phyloP scores from a whole-genome alignment of 1,140 invertebrate species.

The Telenomus remus region DNA sequence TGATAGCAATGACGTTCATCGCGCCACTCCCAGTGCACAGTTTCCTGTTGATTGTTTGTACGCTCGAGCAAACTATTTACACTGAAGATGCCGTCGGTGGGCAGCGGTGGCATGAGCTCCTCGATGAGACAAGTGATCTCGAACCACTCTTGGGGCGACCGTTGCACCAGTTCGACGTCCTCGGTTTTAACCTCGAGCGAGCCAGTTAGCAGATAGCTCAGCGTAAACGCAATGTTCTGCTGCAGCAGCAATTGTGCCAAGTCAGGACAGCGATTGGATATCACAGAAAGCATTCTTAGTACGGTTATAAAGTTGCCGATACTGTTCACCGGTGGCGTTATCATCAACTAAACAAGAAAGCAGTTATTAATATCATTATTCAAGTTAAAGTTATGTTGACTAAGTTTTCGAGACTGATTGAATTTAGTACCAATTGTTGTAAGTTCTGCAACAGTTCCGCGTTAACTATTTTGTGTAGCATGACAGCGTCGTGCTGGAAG shows the following conservation, averaged over 20 bases:
- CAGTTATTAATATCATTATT: background rate
- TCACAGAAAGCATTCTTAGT: constrained; percentile 94
- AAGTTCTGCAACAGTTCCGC: constrained; percentile 93
- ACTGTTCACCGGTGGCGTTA: constrained; percentile 93
- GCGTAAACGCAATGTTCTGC: constrained; percentile 95
- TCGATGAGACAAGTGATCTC: constrained; percentile 97
- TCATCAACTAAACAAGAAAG: constrained; percentile 81
- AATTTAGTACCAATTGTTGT: constrained; percentile 92
- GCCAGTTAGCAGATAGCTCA: constrained; percentile 93
- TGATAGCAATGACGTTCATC: constrained; percentile 88
- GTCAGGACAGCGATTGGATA: constrained; percentile 95
- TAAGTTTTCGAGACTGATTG: too few relatives aligned
- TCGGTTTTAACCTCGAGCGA: constrained; percentile 80
- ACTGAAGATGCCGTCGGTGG: constrained; percentile 94
- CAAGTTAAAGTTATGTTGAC: background rate
- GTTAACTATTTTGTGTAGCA: constrained; percentile 96
- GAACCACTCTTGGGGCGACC: constrained; percentile 95
- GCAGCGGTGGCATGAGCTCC: constrained; percentile 95
- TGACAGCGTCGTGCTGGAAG: constrained; percentile 92
- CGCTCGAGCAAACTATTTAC: constrained; percentile 90
- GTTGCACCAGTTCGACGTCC: constrained; percentile 89
- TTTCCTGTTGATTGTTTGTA: constrained; percentile 83
- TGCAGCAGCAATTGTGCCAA: constrained; percentile 92
- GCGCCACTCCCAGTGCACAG: constrained; percentile 96
- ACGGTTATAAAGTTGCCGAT: constrained; percentile 97